Conservation (phyloP, 1,140 invertebrate genomes). For the Centruroides sculpturatus region DNA sequence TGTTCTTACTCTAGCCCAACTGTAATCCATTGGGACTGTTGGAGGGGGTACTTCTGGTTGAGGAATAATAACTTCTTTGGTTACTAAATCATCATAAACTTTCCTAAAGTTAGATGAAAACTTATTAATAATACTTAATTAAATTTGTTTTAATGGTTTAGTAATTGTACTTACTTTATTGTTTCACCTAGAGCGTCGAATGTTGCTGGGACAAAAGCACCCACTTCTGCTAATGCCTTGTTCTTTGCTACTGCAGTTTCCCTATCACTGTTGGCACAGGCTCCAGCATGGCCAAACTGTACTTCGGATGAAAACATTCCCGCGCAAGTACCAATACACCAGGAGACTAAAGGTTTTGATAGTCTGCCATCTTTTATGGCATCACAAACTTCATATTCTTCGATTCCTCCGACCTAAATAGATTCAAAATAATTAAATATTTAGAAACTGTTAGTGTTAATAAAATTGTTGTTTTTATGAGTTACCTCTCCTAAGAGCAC, state of each 20-base stretch:
- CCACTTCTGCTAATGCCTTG: constrained; percentile 57
- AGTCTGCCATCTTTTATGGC: constrained; percentile 67
- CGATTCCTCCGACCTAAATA: constrained; percentile 58
- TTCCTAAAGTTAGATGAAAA: not conserved
- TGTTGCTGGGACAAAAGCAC: constrained; percentile 76
- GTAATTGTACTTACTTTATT: constrained; percentile 38
- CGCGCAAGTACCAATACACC: constrained; percentile 38
- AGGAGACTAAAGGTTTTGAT: constrained; percentile 90
- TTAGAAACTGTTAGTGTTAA: too few species aligned
- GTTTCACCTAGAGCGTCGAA: constrained; percentile 82
- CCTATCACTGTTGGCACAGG: constrained; percentile 85
- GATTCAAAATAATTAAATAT: too few species aligned
- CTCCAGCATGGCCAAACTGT: constrained; percentile 99
- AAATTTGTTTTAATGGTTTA: not conserved
- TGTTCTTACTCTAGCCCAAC: constrained; percentile 61
- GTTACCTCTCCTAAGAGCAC: constrained; percentile 73
- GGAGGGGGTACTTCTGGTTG: constrained; percentile 87
- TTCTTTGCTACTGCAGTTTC: constrained; percentile 95
- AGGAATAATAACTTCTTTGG: constrained; percentile 65
- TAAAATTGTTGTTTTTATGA: too few species aligned
- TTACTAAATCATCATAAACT: constrained; percentile 62
- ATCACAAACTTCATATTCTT: constrained; percentile 93
- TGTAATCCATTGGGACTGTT: constrained; percentile 98
- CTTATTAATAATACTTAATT: too few species aligned
- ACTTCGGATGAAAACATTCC: constrained; percentile 40